Conservation (phyloP, 92 coral and sea anemone species). For the Montipora capitata region DNA sequence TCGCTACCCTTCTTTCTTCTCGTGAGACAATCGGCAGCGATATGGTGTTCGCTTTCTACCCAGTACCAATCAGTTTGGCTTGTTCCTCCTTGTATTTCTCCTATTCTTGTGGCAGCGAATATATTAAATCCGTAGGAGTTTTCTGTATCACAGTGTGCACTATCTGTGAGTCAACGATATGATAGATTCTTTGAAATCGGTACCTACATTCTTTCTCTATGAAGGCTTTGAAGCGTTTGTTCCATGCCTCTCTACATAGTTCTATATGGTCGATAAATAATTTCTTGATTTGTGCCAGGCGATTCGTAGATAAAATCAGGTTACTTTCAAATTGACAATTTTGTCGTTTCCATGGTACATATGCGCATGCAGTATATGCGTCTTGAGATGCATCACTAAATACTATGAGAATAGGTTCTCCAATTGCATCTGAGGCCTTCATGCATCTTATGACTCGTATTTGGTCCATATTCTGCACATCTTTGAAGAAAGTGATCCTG, state of each 20-base stretch:
- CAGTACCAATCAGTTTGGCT: background rate
- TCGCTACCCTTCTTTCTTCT: background rate
- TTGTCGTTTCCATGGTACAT: slow-evolving; percentile 71
- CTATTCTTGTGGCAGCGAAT: background rate
- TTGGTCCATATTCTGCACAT: slow-evolving; percentile 60
- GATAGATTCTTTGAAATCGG: no score
- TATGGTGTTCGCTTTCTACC: background rate
- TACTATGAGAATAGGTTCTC: slow-evolving; percentile 71
- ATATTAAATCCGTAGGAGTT: no score
- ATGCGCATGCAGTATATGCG: no score
- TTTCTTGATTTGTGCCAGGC: background rate
- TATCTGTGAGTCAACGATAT: no score
- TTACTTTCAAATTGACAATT: slow-evolving; percentile 65
- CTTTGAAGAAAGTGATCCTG: slow-evolving; percentile 63
- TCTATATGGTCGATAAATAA: no score
- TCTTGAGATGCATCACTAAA: slow-evolving; percentile 79
- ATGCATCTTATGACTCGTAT: slow-evolving; percentile 57
- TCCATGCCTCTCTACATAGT: no score
- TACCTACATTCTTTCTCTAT: no score
- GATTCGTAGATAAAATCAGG: slow-evolving; percentile 76
- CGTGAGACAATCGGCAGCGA: background rate
- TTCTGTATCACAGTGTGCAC: no score
- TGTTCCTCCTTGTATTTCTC: background rate
- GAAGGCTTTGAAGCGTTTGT: no score
- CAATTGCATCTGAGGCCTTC: slow-evolving; percentile 41